phyloP scores from a whole-genome alignment of 2,113 vertebrate species.

The Garra rufa region DNA sequence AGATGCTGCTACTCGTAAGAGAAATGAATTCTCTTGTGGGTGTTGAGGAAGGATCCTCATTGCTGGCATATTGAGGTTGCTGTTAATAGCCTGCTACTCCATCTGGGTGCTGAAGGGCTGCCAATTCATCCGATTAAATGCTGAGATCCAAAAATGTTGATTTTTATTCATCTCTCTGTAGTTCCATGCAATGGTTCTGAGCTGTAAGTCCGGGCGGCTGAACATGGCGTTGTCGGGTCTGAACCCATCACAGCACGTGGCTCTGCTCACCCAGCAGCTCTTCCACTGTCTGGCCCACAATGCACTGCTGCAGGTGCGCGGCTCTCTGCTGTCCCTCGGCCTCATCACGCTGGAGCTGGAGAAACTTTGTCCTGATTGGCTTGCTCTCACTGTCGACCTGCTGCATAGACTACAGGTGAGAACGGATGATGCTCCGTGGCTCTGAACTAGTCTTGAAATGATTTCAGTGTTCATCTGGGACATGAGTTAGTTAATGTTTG shows the following conservation, averaged over 20 bases:
- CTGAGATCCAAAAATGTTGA: neutral
- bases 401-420: constrained; percentile 90
- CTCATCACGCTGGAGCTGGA: constrained; percentile 95
- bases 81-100: neutral
- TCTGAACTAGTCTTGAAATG: neutral
- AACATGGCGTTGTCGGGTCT: constrained; percentile 72
- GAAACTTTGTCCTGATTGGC: constrained; percentile 94
- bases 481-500: neutral
- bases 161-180: constrained; percentile 55
- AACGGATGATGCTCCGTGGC: neutral
- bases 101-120: neutral
- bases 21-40: neutral
- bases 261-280: constrained; percentile 84
- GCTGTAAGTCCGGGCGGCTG: constrained; percentile 82
- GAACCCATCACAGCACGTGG: constrained; percentile 87
- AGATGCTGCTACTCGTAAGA: neutral
- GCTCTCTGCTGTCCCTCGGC: constrained; percentile 92
- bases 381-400: constrained; percentile 91
- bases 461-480: neutral
- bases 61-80: constrained; percentile 1
- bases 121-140: neutral
- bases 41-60: neutral
- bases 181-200: constrained; percentile 91
- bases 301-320: constrained; percentile 87
- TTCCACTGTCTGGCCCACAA: constrained; percentile 89